A percentile compares a stretch with the other conserved stretches of the same genome.
phyloP scores from a whole-genome alignment of 2,797 vertebrate species.

The Bovichtus diacanthus region DNA sequence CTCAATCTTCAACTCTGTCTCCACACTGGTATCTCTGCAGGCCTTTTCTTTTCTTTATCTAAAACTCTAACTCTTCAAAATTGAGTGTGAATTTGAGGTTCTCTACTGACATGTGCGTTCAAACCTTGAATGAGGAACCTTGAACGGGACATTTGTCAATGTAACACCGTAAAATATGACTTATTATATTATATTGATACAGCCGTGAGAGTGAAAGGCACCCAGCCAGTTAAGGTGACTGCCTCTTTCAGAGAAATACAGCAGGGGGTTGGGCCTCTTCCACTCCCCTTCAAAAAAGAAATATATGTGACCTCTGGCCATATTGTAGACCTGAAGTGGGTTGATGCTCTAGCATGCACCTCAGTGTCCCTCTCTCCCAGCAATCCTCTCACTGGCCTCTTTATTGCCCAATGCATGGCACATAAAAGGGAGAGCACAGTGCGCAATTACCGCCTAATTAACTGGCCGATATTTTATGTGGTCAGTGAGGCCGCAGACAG shows the following conservation, averaged over 20 bases:
- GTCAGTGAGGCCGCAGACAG: constrained; percentile 73
- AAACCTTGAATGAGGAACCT: constrained; percentile 6
- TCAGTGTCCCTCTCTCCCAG: constrained; percentile 41
- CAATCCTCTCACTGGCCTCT: constrained; percentile 68
- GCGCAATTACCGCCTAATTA: constrained; percentile 83
- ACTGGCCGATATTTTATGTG: constrained; percentile 81
- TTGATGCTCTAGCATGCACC: constrained; percentile 42
- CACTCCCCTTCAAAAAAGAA: constrained; percentile 51
- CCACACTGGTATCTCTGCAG: background rate
- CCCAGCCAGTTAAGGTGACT: constrained; percentile 21
- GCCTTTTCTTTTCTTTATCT: background rate
- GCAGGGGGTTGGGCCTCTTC: constrained; percentile 27
- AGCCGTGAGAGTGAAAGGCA: constrained; percentile 14
- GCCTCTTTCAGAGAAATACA: constrained; percentile 50
- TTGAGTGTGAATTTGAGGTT: background rate
- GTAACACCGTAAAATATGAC: constrained; percentile 1
- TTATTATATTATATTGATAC: constrained; percentile 11
- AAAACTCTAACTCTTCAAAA: constrained; percentile 5
- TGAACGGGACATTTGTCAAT: constrained; percentile 10
- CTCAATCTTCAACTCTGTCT: constrained; percentile 21
- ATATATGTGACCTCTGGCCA: constrained; percentile 61
- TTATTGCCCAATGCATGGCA: constrained; percentile 75
- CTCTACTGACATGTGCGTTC: constrained; percentile 1
- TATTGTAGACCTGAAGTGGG: constrained; percentile 45
- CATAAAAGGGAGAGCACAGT: constrained; percentile 79